Base-by-base conservation (phyloP, 2,113 vertebrate species). In the Agapornis roseicollis region DNA sequence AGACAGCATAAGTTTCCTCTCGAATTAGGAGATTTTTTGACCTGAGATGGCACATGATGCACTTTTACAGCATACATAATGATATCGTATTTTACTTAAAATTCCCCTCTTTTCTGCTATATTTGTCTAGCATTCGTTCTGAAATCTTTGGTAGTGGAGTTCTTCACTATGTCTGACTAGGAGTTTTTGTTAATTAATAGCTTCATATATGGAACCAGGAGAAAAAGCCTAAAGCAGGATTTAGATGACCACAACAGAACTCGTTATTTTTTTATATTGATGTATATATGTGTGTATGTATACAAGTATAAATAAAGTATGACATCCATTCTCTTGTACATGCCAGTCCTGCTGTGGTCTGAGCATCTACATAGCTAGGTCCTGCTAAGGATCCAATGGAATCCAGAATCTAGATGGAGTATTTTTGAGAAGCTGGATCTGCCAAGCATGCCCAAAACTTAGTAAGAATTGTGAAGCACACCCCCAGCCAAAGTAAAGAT, bases 401-500 rank as follows among this genome's bases (percentile, higher is more conserved):
- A 70, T 66, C 6, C 50, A 68, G 28, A 50, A 53, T 53, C 68
- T 41, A 14, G 6, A 10, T 27, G 10, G 23, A 80, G 22, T 31
- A 25, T 80, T 84, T 76, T 53, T 55, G 56, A 41, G 56, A 82
- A 85, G 31, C 8, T 76, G 33, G 47, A 61, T 77, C 29, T 61
- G n/a, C 18, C 17, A 69, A 80, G 9, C 42, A 28, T 19, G 4
- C 5, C 29, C 31, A 70, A 33, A 83, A 64, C 7, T 52, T 56
- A 18, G 22, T 6, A 71, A 65, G 1, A 17, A 35, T 6, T 4
- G 4, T 47, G 58, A 37, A 87, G 9, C 39, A 66, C 1, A 3
- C 2, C 1, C 1, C 1, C 5, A 0, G 1, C 5, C 27, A 46
- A 77, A 60, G 9, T 50, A 23, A 49, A 72, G 15, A 25, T 63